Evolutionary conservation across 1,140 invertebrate genomes (phyloP).

Genomic region (Bombus affinis): DNA sequence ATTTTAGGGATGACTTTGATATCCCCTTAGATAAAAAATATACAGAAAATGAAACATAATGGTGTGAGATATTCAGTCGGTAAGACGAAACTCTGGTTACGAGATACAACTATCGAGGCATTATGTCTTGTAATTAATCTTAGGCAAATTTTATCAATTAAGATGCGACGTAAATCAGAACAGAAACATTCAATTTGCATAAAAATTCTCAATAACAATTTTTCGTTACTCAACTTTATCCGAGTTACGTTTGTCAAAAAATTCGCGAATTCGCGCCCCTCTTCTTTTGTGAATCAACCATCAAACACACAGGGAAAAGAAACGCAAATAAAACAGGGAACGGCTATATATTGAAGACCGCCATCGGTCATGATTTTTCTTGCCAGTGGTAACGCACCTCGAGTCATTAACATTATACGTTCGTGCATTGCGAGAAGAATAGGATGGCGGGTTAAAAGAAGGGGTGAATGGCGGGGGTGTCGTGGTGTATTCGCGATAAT

Average conservation of each 20-base stretch:
- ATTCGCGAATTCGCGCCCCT: not conserved
- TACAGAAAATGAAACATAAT: not conserved
- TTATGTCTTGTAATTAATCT: not conserved
- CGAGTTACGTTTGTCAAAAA: not conserved
- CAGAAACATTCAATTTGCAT: no score
- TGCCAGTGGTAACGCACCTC: constrained; percentile 28
- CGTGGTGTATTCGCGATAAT: constrained; percentile 57
- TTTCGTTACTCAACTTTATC: no score
- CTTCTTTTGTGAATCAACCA: not conserved
- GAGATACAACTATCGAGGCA: no score
- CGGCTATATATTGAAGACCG: not conserved
- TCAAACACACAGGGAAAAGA: not conserved
- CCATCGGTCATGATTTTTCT: constrained; percentile 49
- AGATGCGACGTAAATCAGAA: not conserved
- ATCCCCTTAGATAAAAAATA: not conserved
- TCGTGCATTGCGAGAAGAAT: constrained; percentile 42
- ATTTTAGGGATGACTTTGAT: not conserved
- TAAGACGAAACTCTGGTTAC: not conserved
- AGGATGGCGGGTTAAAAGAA: constrained; percentile 44
- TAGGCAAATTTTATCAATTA: no score
- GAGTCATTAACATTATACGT: constrained; percentile 50
- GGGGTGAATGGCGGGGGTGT: constrained; percentile 40
- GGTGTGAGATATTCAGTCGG: not conserved
- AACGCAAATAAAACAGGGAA: constrained; percentile 28
- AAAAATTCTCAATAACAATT: not conserved